Conservation (phyloP, 2,113 vertebrate species). For the Colius striatus region DNA sequence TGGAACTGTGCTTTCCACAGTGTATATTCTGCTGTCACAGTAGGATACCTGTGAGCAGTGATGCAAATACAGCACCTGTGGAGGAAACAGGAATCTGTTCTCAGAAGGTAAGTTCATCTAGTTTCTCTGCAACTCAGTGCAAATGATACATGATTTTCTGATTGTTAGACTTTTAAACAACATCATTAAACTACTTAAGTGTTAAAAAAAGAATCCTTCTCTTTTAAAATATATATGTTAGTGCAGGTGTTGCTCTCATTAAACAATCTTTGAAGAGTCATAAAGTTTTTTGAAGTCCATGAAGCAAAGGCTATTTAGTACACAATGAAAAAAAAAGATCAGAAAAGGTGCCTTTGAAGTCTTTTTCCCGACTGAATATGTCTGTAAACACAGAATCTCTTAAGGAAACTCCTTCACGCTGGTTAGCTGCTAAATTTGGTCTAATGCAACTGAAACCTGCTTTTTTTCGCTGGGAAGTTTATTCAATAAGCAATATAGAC, state of each 20-base stretch:
- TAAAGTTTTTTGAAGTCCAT: neutral
- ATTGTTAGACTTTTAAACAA: neutral
- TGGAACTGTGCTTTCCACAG: neutral
- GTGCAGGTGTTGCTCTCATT: neutral
- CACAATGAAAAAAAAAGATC: neutral
- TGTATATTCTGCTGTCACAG: neutral
- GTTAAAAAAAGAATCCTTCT: neutral
- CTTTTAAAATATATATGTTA: neutral
- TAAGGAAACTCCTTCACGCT: neutral
- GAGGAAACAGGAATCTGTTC: neutral
- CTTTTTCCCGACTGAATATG: neutral
- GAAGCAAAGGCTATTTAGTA: neutral
- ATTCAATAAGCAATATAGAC: neutral
- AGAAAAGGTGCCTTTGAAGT: neutral
- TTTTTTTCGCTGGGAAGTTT: neutral
- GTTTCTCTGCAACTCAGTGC: neutral
- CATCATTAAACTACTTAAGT: neutral
- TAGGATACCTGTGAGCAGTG: accelerated
- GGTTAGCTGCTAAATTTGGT: neutral
- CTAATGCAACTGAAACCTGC: neutral
- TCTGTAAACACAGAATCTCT: neutral
- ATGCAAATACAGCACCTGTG: neutral
- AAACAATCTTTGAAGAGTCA: neutral
- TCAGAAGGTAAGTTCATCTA: neutral
- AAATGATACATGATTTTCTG: neutral